These are phyloP conservation scores for Psylliodes chrysocephalus DNA, from an alignment of 2,888 invertebrate genomes.

Conservation along the genomic window DNA sequence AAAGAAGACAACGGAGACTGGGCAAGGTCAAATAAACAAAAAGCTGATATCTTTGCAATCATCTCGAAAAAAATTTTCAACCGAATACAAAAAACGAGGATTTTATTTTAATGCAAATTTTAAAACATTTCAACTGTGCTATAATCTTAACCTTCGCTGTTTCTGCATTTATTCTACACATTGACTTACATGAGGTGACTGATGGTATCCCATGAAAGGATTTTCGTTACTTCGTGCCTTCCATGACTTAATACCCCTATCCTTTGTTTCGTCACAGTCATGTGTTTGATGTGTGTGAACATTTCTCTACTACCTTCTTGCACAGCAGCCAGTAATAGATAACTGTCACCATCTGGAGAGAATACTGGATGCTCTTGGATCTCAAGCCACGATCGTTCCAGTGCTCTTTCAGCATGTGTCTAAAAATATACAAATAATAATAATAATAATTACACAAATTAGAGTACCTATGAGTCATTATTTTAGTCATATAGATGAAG, in stretches of 20 bases:
- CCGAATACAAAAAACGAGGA: no score
- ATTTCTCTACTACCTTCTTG: constrained; percentile 86
- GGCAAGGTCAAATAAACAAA: no score
- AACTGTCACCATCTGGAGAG: constrained; percentile 85
- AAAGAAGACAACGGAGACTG: no score
- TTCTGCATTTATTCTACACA: no score
- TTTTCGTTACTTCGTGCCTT: constrained; percentile 83
- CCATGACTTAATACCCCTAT: constrained; percentile 89
- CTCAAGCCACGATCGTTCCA: constrained; percentile 87
- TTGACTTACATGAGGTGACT: constrained; percentile 79
- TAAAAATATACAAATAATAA: constrained; percentile 58
- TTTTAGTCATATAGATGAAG: no score
- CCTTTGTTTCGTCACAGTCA: constrained; percentile 82
- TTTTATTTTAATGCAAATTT: no score
- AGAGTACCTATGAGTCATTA: no score
- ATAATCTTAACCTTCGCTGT: no score
- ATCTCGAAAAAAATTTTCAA: no score
- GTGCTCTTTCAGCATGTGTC: constrained; percentile 85
- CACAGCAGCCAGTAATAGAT: constrained; percentile 82
- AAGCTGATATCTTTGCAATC: no score
- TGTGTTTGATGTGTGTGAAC: constrained; percentile 89
- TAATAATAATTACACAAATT: no score
- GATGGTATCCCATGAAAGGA: constrained; percentile 85
- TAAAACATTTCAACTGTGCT: no score
- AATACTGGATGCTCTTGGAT: constrained; percentile 86